Base-by-base conservation (phyloP, 2,797 vertebrate species). In the Sebastes variabilis region DNA sequence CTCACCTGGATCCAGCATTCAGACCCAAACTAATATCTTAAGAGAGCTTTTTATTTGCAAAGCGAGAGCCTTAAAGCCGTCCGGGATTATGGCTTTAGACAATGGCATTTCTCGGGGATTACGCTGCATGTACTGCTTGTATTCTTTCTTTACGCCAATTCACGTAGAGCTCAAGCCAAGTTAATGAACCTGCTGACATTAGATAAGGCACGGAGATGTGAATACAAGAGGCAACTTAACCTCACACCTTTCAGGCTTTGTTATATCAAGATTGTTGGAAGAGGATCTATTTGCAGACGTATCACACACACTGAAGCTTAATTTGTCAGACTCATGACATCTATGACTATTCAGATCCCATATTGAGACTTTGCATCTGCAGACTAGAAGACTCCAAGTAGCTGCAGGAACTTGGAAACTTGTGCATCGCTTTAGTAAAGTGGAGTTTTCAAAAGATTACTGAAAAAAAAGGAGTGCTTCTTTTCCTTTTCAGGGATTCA, bases 31-130 rank as follows among this genome's bases (percentile, higher is more conserved):
- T 42, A 66, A 64, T 61, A 71, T 86, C 76, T 73, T 22, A 11
- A 20, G n/a, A 27, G 49, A 56, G 66, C 42, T 70, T 79, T 77
- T 59, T 67, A 46, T 83, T 85, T 86, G 85, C 69, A 89, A 71
- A 86, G 79, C 20, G 29, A 87, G 81, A 87, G 72, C 85, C 75
- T 77, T 66, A 85, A 86, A 89, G 81, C 85, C 75, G 58, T 85
- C 59, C 79, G 75, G 86, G 89, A 92, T 92, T 91, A 91, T 0
- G 13, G 87, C 46, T 90, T 90, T 89, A 79, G 65, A 88, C 68
- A 71, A 72, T 80, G 74, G 78, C 81, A 88, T 90, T 90, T 92
- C 86, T 87, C 27, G 0, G 68, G 85, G 92, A 94, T 93, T 92
- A 92, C 27, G 61, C 70, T 68, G 78, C 79, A 6, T 77, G 80